Evolutionary conservation across 2,113 vertebrate genomes (phyloP).

Genomic region (Nannobrachium achirus): DNA sequence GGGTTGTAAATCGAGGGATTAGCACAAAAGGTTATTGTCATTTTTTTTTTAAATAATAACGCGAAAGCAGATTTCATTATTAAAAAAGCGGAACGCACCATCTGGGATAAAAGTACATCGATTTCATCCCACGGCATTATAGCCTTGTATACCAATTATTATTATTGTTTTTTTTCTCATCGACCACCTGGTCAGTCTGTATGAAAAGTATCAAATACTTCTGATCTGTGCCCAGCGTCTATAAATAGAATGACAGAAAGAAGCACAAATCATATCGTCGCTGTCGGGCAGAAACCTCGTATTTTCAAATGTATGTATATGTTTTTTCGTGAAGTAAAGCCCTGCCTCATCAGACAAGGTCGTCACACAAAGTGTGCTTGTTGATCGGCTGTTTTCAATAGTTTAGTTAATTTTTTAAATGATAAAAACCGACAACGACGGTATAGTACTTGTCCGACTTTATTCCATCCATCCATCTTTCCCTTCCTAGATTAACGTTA

Average conservation of each 20-base stretch:
- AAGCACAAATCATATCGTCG: too few species aligned
- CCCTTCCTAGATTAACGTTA: too few species aligned
- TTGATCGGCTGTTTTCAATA: too few species aligned
- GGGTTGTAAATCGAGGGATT: conserved; percentile 89
- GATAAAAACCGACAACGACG: too few species aligned
- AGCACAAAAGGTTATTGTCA: conserved; percentile 82
- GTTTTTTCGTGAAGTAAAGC: too few species aligned
- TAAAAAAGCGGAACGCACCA: conserved; percentile 77
- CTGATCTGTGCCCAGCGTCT: conserved; percentile 20
- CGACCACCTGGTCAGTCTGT: conserved; percentile 36
- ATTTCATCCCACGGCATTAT: conserved; percentile 42
- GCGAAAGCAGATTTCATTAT: conserved; percentile 93
- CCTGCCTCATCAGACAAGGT: too few species aligned
- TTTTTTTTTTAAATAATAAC: conserved; percentile 87
- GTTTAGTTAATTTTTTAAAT: too few species aligned
- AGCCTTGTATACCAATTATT: conserved; percentile 56
- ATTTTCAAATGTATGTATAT: too few species aligned
- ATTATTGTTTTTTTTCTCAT: conserved; percentile 68
- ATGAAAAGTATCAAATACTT: conserved; percentile 50
- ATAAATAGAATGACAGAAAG: conserved; percentile 39
- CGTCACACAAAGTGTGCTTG: too few species aligned
- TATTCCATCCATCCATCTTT: too few species aligned
- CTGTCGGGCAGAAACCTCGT: too few species aligned
- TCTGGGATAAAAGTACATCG: conserved; percentile 69
- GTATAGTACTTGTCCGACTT: too few species aligned